Base-by-base conservation (phyloP, 2,113 vertebrate genomes). In the Megaceryle maxima region DNA sequence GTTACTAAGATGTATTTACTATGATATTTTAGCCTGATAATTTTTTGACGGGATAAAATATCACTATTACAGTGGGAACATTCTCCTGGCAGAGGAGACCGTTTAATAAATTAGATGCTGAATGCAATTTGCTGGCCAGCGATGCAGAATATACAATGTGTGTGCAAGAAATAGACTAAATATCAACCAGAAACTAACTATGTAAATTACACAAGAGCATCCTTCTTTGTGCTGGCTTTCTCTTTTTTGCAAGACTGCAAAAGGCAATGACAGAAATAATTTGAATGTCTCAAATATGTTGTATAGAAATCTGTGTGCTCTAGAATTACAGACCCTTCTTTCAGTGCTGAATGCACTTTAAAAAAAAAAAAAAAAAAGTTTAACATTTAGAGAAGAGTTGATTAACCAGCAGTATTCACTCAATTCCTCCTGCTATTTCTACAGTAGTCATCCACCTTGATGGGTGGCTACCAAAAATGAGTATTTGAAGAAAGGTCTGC, bases 41-140 rank as follows among this genome's bases (percentile, higher is more conserved):
- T 96, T 97, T 96, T 96, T 89, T 93, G 57, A 92, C 86, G 93
- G 80, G 86, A 93, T 94, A 91, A 96, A 97, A 83, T 96, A 76
- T 93, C 83, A 80, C 92, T 84, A 94, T 98, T 98, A 95, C 81
- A 75, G 44, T 63, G 56, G 75, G 92, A 91, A 84, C 85, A 93
- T 94, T 95, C 72, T 96, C 94, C 70, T 96, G 77, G 77, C 74
- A 87, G 94, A 85, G 44, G 67, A 94, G 93, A 86, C 78, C 76
- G 88, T 96, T 94, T 96, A 93, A 91, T 75, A 97, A 95, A 94
- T 95, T 94, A 94, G 92, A 56, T 94, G 31, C 84, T 93, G 82
- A 96, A 96, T 94, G 55, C 69, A 67, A 94, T 96, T 95, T 83
- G 43, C 82, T 96, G 94, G 67, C 66, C 83, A 94, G 74, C 0